Conservation (phyloP, 2,113 vertebrate genomes). For the Vidua macroura region DNA sequence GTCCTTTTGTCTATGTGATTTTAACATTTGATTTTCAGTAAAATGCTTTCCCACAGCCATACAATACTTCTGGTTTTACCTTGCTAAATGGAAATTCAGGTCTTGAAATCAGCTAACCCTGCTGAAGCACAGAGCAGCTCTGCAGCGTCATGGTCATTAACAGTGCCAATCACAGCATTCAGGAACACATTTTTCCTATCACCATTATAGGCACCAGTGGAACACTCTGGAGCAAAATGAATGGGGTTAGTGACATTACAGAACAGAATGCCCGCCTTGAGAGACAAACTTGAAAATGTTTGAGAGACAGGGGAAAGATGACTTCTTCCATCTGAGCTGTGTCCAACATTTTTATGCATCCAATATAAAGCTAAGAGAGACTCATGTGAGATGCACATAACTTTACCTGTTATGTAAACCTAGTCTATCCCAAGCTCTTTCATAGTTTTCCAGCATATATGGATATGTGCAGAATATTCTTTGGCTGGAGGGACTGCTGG, state of each 20-base stretch:
- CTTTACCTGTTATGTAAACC: neutral
- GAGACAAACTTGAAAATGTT: neutral
- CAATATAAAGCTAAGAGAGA: neutral
- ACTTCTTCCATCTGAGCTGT: neutral
- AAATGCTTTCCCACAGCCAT: neutral
- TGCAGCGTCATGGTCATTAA: conserved; percentile 46
- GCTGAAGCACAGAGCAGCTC: conserved; percentile 28
- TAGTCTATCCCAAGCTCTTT: neutral
- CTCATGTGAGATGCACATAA: neutral
- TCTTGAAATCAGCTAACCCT: conserved; percentile 5
- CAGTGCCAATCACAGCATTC: conserved; percentile 35
- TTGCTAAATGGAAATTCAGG: conserved; percentile 15
- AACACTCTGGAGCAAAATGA: neutral
- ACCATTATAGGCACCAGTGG: neutral
- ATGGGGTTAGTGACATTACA: conserved; percentile 18
- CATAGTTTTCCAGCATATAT: neutral
- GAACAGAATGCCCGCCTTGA: neutral
- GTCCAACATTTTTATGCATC: neutral
- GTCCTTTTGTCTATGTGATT: neutral
- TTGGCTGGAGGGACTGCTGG: neutral
- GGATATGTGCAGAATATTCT: neutral
- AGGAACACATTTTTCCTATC: neutral
- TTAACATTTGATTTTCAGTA: neutral
- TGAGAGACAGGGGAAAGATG: neutral
- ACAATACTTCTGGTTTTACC: neutral